Evolutionary conservation across 2,888 invertebrate species (phyloP).

Genomic region (Proisotoma minuta): DNA sequence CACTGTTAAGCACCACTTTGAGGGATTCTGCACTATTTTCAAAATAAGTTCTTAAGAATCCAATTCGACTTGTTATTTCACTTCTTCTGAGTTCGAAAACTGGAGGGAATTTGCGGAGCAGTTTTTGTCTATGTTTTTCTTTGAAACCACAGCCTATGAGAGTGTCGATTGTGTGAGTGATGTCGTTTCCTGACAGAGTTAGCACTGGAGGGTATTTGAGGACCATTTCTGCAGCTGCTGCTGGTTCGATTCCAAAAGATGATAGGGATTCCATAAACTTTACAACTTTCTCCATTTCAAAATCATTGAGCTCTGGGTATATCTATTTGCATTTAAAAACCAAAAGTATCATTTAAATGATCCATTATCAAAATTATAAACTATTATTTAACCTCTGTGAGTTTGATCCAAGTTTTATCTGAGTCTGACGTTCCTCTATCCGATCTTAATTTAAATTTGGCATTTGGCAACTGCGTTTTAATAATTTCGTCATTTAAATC

Average conservation of each 20-base stretch:
- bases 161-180: slow-evolving; percentile 12
- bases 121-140: slow-evolving; percentile 18
- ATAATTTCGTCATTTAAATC: too few relatives aligned
- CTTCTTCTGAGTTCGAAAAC: slow-evolving; percentile 17
- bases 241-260: slow-evolving; percentile 14
- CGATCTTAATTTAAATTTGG: too few relatives aligned
- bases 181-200: neutral
- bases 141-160: slow-evolving; percentile 25
- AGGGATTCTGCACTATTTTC: slow-evolving; percentile 23
- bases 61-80: slow-evolving; percentile 13
- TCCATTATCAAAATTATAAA: too few relatives aligned
- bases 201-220: slow-evolving; percentile 33
- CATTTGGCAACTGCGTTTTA: too few relatives aligned
- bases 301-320: slow-evolving; percentile 8
- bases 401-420: too few relatives aligned
- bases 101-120: slow-evolving; percentile 28
- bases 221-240: slow-evolving; percentile 30
- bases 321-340: neutral
- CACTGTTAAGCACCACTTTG: slow-evolving; percentile 27
- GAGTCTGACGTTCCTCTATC: too few relatives aligned
- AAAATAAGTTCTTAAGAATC: slow-evolving; percentile 35
- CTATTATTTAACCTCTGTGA: too few relatives aligned
- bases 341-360: too few relatives aligned
- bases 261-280: slow-evolving; percentile 26
- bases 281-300: slow-evolving; percentile 11